Evolutionary conservation across 2,113 vertebrate species (phyloP).

Genomic region (Oreochromis niloticus): DNA sequence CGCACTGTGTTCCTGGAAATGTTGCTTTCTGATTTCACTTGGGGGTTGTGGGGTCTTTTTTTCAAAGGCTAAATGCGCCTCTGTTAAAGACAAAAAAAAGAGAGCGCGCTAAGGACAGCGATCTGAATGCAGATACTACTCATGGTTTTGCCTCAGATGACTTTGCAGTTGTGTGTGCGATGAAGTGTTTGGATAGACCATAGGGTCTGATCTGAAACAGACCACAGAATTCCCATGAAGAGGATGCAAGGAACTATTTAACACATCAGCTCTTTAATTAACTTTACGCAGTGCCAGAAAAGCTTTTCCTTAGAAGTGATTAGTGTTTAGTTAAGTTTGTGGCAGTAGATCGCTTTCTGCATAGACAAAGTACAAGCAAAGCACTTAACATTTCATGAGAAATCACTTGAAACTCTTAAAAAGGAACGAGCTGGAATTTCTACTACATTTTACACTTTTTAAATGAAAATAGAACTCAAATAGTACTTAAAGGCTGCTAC

Average conservation of each 20-base stretch:
- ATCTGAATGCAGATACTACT: slow-evolving; percentile 18
- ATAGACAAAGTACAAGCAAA: neutral
- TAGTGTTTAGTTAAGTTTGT: neutral
- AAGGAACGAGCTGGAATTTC: neutral
- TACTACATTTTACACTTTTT: neutral
- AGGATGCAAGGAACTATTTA: neutral
- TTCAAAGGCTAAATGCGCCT: neutral
- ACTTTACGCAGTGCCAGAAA: neutral
- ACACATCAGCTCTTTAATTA: neutral
- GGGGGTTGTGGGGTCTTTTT: neutral
- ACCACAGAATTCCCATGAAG: neutral
- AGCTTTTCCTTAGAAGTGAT: neutral
- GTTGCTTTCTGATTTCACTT: slow-evolving; percentile 20
- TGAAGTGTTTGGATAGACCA: neutral
- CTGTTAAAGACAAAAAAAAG: neutral
- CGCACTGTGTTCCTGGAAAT: slow-evolving; percentile 48
- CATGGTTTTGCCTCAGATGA: slow-evolving; percentile 22
- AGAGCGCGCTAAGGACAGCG: neutral
- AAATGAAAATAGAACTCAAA: neutral
- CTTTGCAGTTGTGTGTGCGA: neutral
- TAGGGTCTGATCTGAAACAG: neutral
- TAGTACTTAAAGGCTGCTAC: neutral
- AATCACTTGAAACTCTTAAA: neutral
- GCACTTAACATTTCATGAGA: neutral
- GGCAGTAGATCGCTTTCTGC: neutral